A percentile compares a stretch with the other conserved stretches of the same genome.
Conservation (phyloP, 2,113 vertebrate species). For the Setophaga kirtlandii region DNA sequence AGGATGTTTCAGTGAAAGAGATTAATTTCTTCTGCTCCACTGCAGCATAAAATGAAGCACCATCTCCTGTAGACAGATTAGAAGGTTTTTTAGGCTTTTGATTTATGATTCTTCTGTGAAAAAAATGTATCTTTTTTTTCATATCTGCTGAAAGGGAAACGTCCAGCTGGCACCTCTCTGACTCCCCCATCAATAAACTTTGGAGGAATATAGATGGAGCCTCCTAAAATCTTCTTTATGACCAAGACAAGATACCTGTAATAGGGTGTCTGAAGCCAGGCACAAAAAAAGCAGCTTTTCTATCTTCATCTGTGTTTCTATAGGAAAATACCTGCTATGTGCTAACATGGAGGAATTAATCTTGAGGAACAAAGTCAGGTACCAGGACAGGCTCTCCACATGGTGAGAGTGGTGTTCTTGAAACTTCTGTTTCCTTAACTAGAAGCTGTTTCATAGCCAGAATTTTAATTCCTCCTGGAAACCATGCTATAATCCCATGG, state of each 20-base stretch:
- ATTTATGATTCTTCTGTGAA: neutral
- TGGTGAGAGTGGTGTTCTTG: neutral
- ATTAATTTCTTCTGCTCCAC: neutral
- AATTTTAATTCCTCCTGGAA: neutral
- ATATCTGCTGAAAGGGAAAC: neutral
- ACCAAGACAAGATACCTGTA: neutral
- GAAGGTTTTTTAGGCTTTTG: neutral
- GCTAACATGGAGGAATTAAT: neutral
- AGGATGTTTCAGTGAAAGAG: neutral
- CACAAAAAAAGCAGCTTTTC: neutral
- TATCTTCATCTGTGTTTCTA: neutral
- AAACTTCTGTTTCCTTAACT: neutral
- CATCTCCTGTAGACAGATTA: neutral
- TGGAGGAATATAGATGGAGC: neutral
- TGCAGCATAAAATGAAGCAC: constrained; percentile 12
- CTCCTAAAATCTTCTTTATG: neutral
- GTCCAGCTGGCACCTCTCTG: neutral
- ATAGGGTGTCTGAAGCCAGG: neutral
- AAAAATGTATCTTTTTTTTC: neutral
- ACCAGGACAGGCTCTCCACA: neutral
- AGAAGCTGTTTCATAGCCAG: neutral
- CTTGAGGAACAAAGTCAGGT: neutral
- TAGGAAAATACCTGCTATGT: neutral
- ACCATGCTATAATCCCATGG: neutral
- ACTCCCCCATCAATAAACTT: neutral